Conservation (phyloP, 30 jellyfish, hydroid and myxozoan genomes). For the Hydra vulgaris region DNA sequence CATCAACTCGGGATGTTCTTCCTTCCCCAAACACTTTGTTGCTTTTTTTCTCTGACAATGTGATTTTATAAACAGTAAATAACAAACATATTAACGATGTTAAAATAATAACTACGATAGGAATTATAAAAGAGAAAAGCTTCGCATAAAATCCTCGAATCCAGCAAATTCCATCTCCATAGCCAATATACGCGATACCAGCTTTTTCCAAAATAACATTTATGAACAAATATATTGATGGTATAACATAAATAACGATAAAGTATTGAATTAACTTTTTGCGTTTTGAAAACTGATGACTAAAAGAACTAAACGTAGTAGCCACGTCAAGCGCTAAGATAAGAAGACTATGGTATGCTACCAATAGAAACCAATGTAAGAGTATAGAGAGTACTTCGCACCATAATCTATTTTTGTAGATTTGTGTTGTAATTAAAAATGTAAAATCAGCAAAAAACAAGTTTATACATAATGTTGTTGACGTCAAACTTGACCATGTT, state of each 20-base stretch:
- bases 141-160: background rate
- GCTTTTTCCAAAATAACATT: background rate
- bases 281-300: background rate
- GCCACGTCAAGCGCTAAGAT: background rate
- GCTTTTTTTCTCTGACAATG: background rate
- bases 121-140: constrained; percentile 6
- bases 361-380: background rate
- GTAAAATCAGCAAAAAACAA: background rate
- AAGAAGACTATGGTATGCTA: background rate
- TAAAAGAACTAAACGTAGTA: background rate
- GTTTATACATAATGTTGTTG: background rate
- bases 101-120: background rate
- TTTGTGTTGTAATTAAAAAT: background rate
- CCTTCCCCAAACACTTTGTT: constrained; percentile 14
- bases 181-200: constrained; percentile 5
- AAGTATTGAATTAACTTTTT: background rate
- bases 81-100: background rate
- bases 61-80: background rate
- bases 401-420: background rate
- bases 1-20: constrained; percentile 2
- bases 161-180: constrained; percentile 37
- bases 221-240: background rate
- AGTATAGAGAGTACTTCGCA: background rate
- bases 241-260: background rate
- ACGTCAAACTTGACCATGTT: background rate